phyloP scores from a whole-genome alignment of 1,140 invertebrate genomes.

The Sitobion miscanthi region DNA sequence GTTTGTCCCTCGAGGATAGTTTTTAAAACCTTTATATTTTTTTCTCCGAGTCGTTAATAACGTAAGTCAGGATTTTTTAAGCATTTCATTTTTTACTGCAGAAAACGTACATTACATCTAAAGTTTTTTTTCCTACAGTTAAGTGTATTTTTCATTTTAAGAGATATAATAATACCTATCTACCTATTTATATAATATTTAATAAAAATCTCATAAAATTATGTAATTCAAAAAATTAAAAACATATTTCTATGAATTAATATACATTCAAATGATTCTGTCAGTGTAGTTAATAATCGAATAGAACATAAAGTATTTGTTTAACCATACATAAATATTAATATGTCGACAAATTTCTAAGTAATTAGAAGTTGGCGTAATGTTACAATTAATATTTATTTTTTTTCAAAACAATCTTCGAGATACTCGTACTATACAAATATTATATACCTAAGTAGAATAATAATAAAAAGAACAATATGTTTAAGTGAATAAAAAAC shows the following conservation, averaged over 20 bases:
- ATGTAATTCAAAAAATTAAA: neutral
- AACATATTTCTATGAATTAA: neutral
- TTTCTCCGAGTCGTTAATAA: slow-evolving; percentile 4
- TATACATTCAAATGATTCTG: neutral
- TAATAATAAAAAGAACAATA: too few relatives aligned
- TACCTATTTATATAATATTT: neutral
- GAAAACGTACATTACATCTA: neutral
- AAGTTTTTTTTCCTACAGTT: neutral
- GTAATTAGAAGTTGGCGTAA: too few relatives aligned
- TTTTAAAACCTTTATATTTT: slow-evolving; percentile 15
- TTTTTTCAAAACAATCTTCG: too few relatives aligned
- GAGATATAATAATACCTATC: neutral
- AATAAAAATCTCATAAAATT: neutral
- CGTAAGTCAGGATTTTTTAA: neutral
- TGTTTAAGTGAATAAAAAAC: too few relatives aligned
- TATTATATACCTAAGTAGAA: too few relatives aligned
- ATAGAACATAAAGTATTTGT: neutral
- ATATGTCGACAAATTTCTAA: too few relatives aligned
- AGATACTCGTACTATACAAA: too few relatives aligned
- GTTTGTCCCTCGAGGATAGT: slow-evolving; percentile 13
- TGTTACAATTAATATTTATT: too few relatives aligned
- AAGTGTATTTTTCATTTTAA: neutral
- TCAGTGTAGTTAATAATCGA: too few relatives aligned
- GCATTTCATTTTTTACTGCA: neutral
- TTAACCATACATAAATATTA: too few relatives aligned